Evolutionary conservation across 2,113 vertebrate species (phyloP).

Genomic region (Clarias gariepinus): DNA sequence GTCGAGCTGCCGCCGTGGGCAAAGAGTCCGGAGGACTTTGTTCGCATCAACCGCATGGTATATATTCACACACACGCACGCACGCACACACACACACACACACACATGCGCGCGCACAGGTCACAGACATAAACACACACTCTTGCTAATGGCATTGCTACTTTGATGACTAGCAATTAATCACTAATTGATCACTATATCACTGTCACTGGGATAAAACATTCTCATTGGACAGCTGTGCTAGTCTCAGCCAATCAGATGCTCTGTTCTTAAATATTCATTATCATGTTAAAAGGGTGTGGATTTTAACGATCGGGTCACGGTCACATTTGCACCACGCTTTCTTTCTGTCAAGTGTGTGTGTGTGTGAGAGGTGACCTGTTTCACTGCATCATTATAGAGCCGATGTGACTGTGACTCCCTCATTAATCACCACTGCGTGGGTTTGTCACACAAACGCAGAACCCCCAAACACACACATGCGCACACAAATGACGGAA

Average conservation of each 20-base stretch:
- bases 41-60: slow-evolving; percentile 94
- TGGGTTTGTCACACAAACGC: slow-evolving; percentile 24
- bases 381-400: slow-evolving; percentile 49
- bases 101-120: background rate
- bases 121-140: background rate
- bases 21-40: slow-evolving; percentile 96
- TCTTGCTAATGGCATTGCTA: background rate
- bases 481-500: background rate
- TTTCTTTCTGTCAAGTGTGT: slow-evolving; percentile 40
- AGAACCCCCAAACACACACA: slow-evolving; percentile 8
- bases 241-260: background rate
- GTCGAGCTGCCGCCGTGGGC: slow-evolving; percentile 98
- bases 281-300: background rate
- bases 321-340: background rate
- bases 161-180: background rate
- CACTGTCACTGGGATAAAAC: background rate
- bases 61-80: slow-evolving; percentile 31
- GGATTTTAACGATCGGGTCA: slow-evolving; percentile 8
- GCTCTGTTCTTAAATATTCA: slow-evolving; percentile 5
- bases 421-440: slow-evolving; percentile 48
- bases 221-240: background rate
- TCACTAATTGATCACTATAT: slow-evolving; percentile 12
- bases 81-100: background rate
- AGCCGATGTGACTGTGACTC: slow-evolving; percentile 47
- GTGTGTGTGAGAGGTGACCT: slow-evolving; percentile 51